Conservation (phyloP, 2,888 invertebrate species). For the Piscicola geometra region DNA sequence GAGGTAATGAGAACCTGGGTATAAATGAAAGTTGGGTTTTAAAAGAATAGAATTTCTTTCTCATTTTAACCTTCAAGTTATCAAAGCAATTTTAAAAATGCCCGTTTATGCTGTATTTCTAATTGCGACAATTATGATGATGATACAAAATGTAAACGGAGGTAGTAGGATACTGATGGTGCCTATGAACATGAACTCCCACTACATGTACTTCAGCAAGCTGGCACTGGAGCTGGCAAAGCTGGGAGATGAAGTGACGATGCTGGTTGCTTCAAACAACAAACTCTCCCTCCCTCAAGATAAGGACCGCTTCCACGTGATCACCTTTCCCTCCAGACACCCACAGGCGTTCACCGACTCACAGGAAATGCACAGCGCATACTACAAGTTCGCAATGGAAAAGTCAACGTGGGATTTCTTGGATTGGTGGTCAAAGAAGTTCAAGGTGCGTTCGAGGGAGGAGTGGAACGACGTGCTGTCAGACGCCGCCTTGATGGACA, state of each 20-base stretch:
- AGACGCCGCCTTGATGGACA: conserved; percentile 14
- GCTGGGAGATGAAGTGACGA: conserved; percentile 14
- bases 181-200: conserved; percentile 20
- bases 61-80: no score
- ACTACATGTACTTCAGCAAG: conserved; percentile 15
- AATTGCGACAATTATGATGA: no score
- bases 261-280: conserved; percentile 11
- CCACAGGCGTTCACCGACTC: not conserved
- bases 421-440: not conserved
- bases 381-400: not conserved
- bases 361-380: not conserved
- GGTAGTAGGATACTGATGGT: conserved; percentile 8
- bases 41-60: no score
- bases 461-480: conserved; percentile 14
- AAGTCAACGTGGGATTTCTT: not conserved
- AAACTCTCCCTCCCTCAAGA: not conserved
- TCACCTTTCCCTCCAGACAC: not conserved
- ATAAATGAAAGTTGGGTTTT: no score
- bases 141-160: no score
- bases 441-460: not conserved
- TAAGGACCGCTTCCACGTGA: not conserved
- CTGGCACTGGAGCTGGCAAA: conserved; percentile 8
- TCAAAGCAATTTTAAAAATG: no score
- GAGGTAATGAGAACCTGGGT: no score
- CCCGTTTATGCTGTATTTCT: no score